Conservation (phyloP, 2,113 vertebrate species). For the Neogale vison region DNA sequence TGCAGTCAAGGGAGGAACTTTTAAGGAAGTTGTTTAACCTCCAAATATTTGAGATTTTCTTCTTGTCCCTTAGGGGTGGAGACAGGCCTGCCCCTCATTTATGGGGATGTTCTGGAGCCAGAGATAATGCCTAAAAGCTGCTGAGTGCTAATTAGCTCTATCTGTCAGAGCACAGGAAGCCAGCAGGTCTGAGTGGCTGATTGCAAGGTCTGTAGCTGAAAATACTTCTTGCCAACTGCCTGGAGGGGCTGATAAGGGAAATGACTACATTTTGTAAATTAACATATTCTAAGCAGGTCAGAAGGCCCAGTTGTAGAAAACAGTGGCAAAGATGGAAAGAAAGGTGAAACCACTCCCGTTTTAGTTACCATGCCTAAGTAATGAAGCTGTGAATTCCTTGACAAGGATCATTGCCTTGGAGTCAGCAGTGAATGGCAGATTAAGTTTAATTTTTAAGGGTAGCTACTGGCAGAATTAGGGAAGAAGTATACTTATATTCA, state of each 20-base stretch:
- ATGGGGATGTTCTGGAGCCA: constrained; percentile 65
- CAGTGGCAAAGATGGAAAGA: constrained; percentile 39
- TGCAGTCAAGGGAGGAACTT: constrained; percentile 35
- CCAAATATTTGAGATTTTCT: constrained; percentile 57
- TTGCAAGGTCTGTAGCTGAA: constrained; percentile 75
- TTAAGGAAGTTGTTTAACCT: constrained; percentile 68
- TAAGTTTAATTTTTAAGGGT: background rate
- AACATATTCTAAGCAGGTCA: constrained; percentile 77
- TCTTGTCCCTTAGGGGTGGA: constrained; percentile 32
- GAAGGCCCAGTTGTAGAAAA: constrained; percentile 53
- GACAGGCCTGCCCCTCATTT: constrained; percentile 65
- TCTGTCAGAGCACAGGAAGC: constrained; percentile 69
- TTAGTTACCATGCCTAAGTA: background rate
- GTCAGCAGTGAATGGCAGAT: constrained; percentile 36
- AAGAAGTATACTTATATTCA: background rate
- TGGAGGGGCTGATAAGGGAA: constrained; percentile 77
- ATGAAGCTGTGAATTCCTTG: constrained; percentile 61
- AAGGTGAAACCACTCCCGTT: constrained; percentile 32
- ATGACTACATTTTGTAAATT: constrained; percentile 73
- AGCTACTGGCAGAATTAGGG: constrained; percentile 15
- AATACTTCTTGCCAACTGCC: constrained; percentile 75
- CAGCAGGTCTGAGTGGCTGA: constrained; percentile 72
- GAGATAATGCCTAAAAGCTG: constrained; percentile 74
- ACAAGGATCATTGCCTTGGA: constrained; percentile 35
- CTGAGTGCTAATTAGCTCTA: constrained; percentile 76